phyloP scores from a whole-genome alignment of 2,113 vertebrate genomes.

The Malurus cyaneus region DNA sequence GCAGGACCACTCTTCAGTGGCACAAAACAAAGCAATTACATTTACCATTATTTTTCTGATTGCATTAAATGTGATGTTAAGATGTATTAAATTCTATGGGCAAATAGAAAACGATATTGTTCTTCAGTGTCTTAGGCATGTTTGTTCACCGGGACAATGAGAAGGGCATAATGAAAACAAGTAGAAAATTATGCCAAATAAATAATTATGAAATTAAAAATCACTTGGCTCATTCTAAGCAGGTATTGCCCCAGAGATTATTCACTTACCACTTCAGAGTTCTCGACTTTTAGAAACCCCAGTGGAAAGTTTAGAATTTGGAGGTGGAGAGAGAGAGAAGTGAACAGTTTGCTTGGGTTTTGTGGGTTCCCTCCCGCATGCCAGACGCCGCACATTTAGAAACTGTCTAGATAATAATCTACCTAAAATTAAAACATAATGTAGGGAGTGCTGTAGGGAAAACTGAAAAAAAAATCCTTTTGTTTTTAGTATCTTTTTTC shows the following conservation, averaged over 20 bases:
- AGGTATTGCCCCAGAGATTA: not conserved
- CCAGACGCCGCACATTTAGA: not conserved
- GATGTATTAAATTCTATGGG: not conserved
- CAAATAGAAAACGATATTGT: not conserved
- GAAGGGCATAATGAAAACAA: not conserved
- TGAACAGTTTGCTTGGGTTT: not conserved
- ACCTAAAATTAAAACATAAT: not conserved
- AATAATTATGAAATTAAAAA: not conserved
- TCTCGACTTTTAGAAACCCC: not conserved
- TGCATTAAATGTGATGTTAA: not conserved
- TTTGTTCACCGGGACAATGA: not conserved
- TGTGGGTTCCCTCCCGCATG: not conserved
- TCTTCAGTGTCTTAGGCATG: rapidly evolving
- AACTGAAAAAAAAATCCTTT: not conserved
- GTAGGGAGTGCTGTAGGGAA: not conserved
- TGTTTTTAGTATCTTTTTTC: not conserved
- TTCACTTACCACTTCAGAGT: not conserved
- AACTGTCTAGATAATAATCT: not conserved
- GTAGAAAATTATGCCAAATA: not conserved
- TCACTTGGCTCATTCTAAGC: not conserved
- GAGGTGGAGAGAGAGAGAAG: not conserved
- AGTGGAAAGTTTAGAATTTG: not conserved
- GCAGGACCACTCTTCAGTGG: not conserved
- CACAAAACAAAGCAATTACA: not conserved
- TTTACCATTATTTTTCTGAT: not conserved